Evolutionary conservation across 2,888 invertebrate genomes (phyloP), one percentile per base, ranked within the genome.

Genomic region (Drosophila anomalata): DNA sequence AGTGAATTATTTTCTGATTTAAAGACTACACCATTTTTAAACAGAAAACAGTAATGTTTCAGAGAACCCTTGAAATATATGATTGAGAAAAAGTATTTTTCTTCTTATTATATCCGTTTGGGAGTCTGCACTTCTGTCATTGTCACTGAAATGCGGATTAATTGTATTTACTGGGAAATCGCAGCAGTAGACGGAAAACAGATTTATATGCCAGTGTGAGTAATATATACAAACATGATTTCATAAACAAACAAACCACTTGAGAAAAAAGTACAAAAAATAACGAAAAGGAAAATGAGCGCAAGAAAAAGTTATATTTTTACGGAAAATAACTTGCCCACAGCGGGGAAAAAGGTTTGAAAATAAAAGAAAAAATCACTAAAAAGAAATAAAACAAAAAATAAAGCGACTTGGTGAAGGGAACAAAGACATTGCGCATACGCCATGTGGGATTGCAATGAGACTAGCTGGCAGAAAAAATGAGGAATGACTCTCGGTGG

Each of bases 231-330:
- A 88, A 65, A 63, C 57, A 74, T 62, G 86, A 74, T 67, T 79
- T 63, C 71, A 60, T 74, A 82, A 67, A 60, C 79, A 86, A 88
- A 86, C 70, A 82, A 76, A 70, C 65, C 74, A 83, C 83, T 86
- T 82, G 66, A 71, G 41, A 8, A 20, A 42, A 41, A 24, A 67
- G 67, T 67, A 66, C 58, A 57, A 65, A 48, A 53, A 39, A 36
- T 60, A 60, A 48, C 29, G 59, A 31, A 53, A 20, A 14, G 39
- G 5, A 46, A 55, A 54, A 73, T 39, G 36, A 70, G 48, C 31
- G 47, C 33, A 55, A 41, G 52, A 61, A 85, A 85, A 81, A 74
- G 58, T 85, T 88, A 62, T 69, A 71, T 73, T 88, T 75, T 76
- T 57, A 76, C 71, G 63, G 68, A 67, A 86, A 85, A 85, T 82